Evolutionary conservation across 2,888 invertebrate genomes (phyloP), one percentile per base, ranked within the genome.

Genomic region (Vesta saturnalis): DNA sequence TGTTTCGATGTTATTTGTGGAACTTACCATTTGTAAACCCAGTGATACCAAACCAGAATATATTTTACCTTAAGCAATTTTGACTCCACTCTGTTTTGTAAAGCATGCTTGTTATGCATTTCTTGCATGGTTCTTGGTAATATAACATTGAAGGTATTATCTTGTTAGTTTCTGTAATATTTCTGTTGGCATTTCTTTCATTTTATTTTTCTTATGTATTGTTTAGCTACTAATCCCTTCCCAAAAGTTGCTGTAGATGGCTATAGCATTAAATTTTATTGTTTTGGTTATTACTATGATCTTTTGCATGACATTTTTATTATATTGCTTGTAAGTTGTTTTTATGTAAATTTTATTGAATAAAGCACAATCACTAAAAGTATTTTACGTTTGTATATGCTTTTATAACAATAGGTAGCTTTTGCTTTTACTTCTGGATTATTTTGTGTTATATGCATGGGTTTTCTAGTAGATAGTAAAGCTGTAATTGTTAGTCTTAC

Each of bases 1-100:
- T 82, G 81, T 81, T 81, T 81, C 77, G 79, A 80, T 81, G 82
- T 82, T 82, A 79, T 79, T 80, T 77, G 78, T 78, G 75, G 76
- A 76, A 77, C 76, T 77, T 74, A 74, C 72, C 73, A 52, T 67
- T 68, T 72, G 64, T 64, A 70, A 71, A 73, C 68, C 70, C 70
- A 73, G 66, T 73, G 73, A 72, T 69, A 71, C 63, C 70, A 70
- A 71, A 70, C 69, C 65, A 59, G 67, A 69, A 72, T 72, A 70
- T 73, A 66, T 69, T 69, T 70, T 69, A 69, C 67, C 69, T 67
- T 72, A 64, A 70, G 62, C 60, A 68, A 49, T 21, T 35, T 68
- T 68, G 55, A 60, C 64, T 68, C 63, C 59, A 63, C 55, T 68
- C 64, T 68, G 63, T 67, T 60, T 47, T 52, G 22, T 61, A 58